Percentiles rank a stretch among this genome's conserved stretches.
Conservation (phyloP, 2,888 invertebrate genomes). For the Pseudococcus longispinus region DNA sequence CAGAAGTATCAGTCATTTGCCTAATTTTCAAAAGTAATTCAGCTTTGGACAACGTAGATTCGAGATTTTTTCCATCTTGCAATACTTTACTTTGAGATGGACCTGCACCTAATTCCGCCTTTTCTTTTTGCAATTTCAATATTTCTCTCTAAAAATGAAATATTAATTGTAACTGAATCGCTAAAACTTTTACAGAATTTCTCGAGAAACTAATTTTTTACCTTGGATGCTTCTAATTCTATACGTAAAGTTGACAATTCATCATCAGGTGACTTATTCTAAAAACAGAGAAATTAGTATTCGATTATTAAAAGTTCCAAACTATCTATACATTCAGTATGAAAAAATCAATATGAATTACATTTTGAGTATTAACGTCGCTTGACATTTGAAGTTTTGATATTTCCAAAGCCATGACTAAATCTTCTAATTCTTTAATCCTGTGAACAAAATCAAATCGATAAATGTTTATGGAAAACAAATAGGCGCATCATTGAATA, state of each 20-base stretch:
- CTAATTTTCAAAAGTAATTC: slow-evolving; percentile 10
- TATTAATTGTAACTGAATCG: background rate
- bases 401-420: slow-evolving; percentile 52
- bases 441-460: background rate
- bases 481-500: background rate
- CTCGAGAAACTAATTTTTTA: background rate
- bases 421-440: slow-evolving; percentile 51
- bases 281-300: background rate
- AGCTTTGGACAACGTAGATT: background rate
- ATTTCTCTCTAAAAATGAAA: slow-evolving; percentile 18
- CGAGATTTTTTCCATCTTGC: background rate
- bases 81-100: background rate
- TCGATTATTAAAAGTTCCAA: background rate
- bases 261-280: slow-evolving; percentile 29
- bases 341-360: slow-evolving; percentile 5
- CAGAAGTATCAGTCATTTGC: slow-evolving; percentile 36
- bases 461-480: background rate
- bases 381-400: slow-evolving; percentile 50
- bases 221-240: slow-evolving; percentile 9
- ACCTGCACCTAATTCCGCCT: background rate
- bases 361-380: slow-evolving; percentile 49
- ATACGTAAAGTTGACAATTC: background rate
- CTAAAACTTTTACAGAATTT: background rate
- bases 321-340: background rate
- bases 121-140: slow-evolving; percentile 40